Evolutionary conservation across 2,113 vertebrate species (phyloP).

Genomic region (Austrofundulus limnaeus): DNA sequence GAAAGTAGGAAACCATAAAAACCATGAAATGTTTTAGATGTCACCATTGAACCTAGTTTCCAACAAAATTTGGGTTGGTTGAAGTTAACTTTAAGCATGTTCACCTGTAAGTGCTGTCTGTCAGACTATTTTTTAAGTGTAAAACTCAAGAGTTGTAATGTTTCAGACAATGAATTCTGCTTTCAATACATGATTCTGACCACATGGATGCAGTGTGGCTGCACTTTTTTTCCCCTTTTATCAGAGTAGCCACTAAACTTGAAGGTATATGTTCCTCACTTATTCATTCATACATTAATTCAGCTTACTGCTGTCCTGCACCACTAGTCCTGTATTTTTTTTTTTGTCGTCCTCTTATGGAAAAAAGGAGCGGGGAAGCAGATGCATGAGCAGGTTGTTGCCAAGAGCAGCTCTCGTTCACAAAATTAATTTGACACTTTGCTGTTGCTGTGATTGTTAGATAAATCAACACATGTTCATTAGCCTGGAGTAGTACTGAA

Average conservation of each 20-base stretch:
- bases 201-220: constrained; percentile 63
- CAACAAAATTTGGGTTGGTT: too few species aligned
- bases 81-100: too few species aligned
- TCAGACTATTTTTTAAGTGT: neutral
- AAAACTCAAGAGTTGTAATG: neutral
- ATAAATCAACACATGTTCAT: constrained; percentile 69
- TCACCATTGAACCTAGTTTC: too few species aligned
- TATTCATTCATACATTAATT: neutral
- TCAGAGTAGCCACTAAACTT: neutral
- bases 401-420: constrained; percentile 58
- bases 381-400: constrained; percentile 42
- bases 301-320: neutral
- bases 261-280: neutral
- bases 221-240: constrained; percentile 26
- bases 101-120: neutral
- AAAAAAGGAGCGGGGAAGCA: neutral
- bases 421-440: constrained; percentile 64
- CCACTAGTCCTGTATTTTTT: neutral
- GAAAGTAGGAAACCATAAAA: too few species aligned
- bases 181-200: constrained; percentile 39
- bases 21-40: too few species aligned
- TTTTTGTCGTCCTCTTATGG: neutral
- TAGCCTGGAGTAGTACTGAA: constrained; percentile 53
- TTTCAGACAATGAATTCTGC: neutral
- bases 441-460: constrained; percentile 52